Base-by-base conservation (phyloP, 1,140 invertebrate species). In the Dolichoris vasculosae region DNA sequence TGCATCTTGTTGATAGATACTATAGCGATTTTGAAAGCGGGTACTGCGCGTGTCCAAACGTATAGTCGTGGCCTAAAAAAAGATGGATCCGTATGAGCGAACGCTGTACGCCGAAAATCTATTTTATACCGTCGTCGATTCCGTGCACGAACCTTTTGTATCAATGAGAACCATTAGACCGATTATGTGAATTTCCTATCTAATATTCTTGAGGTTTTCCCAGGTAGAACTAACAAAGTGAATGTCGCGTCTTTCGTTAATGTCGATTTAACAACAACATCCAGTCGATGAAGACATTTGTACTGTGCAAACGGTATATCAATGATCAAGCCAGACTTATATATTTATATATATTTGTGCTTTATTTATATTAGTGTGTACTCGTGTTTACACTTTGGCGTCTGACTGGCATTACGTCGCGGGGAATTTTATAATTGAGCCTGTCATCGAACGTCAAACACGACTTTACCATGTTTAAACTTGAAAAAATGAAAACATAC, bases 361-460 rank as follows among this genome's bases (percentile, higher is more conserved):
- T 43, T 7, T 20, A 38, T 8, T 6, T 13, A 13, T 46, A 46
- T 46, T 51, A 63, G 23, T n/a, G 23, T n/a, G 38, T 26, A 67
- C 51, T 59, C 78, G 32, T 64, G 40, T 85, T 85, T 85, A 77
- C 77, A 30, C 64, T 59, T 51, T 85, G 83, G 77, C 83, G 76
- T 71, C 83, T 43, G 77, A 73, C 83, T 73, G 80, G 76, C 51
- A 78, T 35, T n/a, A 30, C 43, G 43, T 8, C 48, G 38, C 23
- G 55, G 55, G 63, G 73, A 79, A 69, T 78, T 73, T 80, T 63
- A 32, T 59, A 43, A 38, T 17, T 11, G 64, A 43, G 63, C 35
- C 15, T 63, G 83, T 80, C 77, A 77, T 63, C 83, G 38, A 80
- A 80, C 15, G 77, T 80, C 35, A 85, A 80, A 85, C 23, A 84